Conservation (phyloP, 1,140 invertebrate genomes). For the Drosophila kohkoa region DNA sequence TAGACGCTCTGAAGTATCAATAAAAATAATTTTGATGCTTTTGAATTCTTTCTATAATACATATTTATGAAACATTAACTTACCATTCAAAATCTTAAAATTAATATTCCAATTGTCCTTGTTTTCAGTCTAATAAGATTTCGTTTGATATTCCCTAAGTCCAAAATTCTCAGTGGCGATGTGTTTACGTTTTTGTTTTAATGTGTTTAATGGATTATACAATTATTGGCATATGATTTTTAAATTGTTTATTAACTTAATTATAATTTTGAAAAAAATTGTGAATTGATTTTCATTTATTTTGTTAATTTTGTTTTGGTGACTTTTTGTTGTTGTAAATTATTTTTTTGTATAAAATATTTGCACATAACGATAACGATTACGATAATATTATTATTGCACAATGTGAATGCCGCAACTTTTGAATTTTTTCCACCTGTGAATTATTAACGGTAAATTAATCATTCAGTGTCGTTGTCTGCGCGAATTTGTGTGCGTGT, state of each 20-base stretch:
- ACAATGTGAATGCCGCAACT: slow-evolving; percentile 52
- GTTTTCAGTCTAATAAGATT: slow-evolving; percentile 66
- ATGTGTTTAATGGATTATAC: slow-evolving; percentile 5
- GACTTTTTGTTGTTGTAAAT: slow-evolving; percentile 40
- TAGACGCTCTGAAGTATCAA: too few relatives aligned
- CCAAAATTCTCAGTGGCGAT: slow-evolving; percentile 17
- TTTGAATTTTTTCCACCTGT: slow-evolving; percentile 66
- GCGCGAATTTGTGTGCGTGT: slow-evolving; percentile 28
- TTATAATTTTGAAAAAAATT: slow-evolving; percentile 1
- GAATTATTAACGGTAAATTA: slow-evolving; percentile 79
- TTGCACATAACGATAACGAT: slow-evolving; percentile 44
- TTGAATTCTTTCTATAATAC: background rate
- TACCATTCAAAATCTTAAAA: slow-evolving; percentile 63
- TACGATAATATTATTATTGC: slow-evolving; percentile 66
- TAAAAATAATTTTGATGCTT: too few relatives aligned
- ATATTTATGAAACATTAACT: slow-evolving; percentile 7
- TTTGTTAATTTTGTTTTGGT: slow-evolving; percentile 2
- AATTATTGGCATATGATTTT: slow-evolving; percentile 25
- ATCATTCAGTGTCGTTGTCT: slow-evolving; percentile 41
- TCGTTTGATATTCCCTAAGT: slow-evolving; percentile 48
- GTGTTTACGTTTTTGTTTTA: slow-evolving; percentile 24
- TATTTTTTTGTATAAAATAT: slow-evolving; percentile 50
- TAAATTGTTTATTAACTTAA: slow-evolving; percentile 2
- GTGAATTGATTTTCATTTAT: slow-evolving; percentile 5
- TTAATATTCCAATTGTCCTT: slow-evolving; percentile 64